Base-by-base conservation (phyloP, 2,888 invertebrate genomes). In the Anarsia innoxiella region DNA sequence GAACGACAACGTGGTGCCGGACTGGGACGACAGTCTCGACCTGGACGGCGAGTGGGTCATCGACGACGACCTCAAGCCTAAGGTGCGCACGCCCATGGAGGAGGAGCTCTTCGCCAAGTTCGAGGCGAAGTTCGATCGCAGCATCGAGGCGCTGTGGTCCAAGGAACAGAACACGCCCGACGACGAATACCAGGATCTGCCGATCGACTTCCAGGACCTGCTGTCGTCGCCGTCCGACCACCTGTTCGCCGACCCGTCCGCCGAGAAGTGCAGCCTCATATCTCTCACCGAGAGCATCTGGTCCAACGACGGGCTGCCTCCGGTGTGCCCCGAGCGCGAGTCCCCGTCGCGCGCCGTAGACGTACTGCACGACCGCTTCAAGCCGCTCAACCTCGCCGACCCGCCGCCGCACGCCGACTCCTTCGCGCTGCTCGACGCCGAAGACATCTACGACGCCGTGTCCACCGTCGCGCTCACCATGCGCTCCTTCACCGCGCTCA, bases 81-180 rank as follows among this genome's bases (percentile, higher is more conserved):
- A 66, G 40, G 66, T 59, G 9, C 63, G 62, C 37, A 60, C 73
- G 23, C 80, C 80, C 10, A 56, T 64, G 52, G 87, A 88, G 53
- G 78, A 80, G 48, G 83, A 88, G 55, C 68, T 84, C 38, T 86
- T 88, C 50, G 89, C 88, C 2, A 85, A 87, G 51, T 85, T 90
- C 53, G 86, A 88, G 58, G 89, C 91, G 4, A 91, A 91, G 68
- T 91, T 91, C 63, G 88, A 90, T 62, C 86, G 88, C 47, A 89
- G 87, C 61, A 84, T 91, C 45, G 90, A 90, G 65, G 90, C 90
- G 25, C 71, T 91, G 40, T 91, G 91, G 91, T 86, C 80, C 49
- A 72, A 86, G 59, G 74, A 85, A 51, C 77, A 82, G 63, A 67
- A 73, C 53, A 82, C 83, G 6, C 84, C 85, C 5, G 82, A 83